A percentile compares a stretch with the other conserved stretches of the same genome.
Conservation (phyloP, 2,113 vertebrate genomes). For the Opisthocomus hoazin region DNA sequence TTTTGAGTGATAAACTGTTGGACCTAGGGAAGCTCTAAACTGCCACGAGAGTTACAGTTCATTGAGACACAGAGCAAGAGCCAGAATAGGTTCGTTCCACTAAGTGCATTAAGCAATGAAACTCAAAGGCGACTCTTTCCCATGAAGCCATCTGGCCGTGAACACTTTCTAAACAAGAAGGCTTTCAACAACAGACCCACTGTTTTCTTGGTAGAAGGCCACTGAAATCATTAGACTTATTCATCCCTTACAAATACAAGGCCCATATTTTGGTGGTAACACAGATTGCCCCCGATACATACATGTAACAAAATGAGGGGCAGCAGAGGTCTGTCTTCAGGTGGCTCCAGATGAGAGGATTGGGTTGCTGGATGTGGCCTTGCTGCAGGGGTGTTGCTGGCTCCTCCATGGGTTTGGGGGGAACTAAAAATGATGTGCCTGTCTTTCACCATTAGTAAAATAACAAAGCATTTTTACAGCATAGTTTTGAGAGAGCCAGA, state of each 20-base stretch:
- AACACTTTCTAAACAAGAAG: constrained; percentile 4
- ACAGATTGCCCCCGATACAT: rapidly evolving
- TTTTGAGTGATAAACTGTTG: background rate
- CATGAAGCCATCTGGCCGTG: background rate
- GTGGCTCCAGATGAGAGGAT: background rate
- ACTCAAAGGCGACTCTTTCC: background rate
- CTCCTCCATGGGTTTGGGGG: background rate
- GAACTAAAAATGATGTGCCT: background rate
- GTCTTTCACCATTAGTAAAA: background rate
- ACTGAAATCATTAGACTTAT: background rate
- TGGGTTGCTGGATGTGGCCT: background rate
- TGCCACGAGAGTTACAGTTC: background rate
- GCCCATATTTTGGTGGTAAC: background rate
- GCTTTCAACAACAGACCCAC: background rate
- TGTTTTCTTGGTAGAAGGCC: background rate
- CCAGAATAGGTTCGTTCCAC: background rate
- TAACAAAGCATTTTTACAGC: background rate
- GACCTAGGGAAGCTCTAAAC: background rate
- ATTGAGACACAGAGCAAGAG: background rate
- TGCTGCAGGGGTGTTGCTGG: background rate
- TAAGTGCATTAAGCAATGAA: background rate
- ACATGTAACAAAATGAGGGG: background rate
- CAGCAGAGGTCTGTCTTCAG: background rate
- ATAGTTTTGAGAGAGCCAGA: background rate
- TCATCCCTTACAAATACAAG: background rate